Conservation (phyloP, 2,888 invertebrate genomes). For the Onthophagus sagittarius region DNA sequence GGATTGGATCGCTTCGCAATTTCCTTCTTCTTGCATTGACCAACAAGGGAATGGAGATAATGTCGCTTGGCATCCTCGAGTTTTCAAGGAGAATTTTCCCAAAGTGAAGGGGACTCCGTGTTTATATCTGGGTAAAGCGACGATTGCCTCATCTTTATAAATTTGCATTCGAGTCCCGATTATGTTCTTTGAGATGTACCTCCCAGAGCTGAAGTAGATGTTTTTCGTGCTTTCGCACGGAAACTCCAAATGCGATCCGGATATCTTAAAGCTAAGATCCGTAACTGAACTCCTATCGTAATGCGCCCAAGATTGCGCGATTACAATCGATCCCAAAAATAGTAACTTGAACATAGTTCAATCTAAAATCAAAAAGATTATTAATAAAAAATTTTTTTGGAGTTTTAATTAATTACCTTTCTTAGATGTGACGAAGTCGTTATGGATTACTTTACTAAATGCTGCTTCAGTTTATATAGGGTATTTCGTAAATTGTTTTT, state of each 20-base stretch:
- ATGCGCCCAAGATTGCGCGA: constrained; percentile 25
- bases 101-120: constrained; percentile 60
- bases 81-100: constrained; percentile 53
- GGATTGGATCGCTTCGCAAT: constrained; percentile 66
- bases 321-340: constrained; percentile 29
- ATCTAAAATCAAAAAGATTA: not conserved
- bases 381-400: not conserved
- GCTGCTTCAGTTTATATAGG: constrained; percentile 1
- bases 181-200: constrained; percentile 57
- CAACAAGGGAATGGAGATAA: constrained; percentile 64
- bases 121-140: constrained; percentile 59
- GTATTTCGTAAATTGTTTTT: not conserved
- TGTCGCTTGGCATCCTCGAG: constrained; percentile 50
- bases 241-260: constrained; percentile 51
- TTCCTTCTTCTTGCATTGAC: constrained; percentile 67
- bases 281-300: constrained; percentile 35
- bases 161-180: constrained; percentile 61
- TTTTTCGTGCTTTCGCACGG: constrained; percentile 57
- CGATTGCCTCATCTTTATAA: constrained; percentile 54
- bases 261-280: constrained; percentile 44
- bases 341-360: constrained; percentile 28
- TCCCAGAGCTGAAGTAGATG: constrained; percentile 55
- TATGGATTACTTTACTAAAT: not conserved
- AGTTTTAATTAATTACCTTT: not conserved
- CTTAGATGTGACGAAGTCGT: not conserved